phyloP scores from a whole-genome alignment of 1,140 invertebrate species.

The Campoletis sonorensis region DNA sequence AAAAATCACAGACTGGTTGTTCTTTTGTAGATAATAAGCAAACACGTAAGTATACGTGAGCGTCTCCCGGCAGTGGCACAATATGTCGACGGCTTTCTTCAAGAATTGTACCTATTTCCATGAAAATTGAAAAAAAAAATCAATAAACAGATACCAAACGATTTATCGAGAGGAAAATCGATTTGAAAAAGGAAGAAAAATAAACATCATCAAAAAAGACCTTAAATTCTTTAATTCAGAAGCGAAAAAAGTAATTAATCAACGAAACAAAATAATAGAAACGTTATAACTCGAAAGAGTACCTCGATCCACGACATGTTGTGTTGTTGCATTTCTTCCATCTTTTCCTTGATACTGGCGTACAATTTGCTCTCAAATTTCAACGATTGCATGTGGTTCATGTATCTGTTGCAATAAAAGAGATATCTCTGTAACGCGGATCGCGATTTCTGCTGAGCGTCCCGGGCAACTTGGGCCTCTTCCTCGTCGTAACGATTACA shows the following conservation, averaged over 20 bases:
- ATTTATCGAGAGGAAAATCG: no score
- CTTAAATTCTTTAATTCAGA: no score
- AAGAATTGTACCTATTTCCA: slow-evolving; percentile 92
- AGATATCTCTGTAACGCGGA: slow-evolving; percentile 95
- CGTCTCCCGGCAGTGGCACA: slow-evolving; percentile 97
- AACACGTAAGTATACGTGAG: slow-evolving; percentile 99
- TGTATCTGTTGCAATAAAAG: slow-evolving; percentile 99
- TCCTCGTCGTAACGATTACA: slow-evolving; percentile 99
- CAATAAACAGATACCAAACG: no score
- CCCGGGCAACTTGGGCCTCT: slow-evolving; percentile 95
- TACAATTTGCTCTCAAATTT: slow-evolving; percentile 99
- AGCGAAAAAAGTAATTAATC: no score
- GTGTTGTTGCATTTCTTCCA: slow-evolving; percentile 99
- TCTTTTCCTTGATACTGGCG: slow-evolving; percentile 96
- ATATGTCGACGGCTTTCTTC: slow-evolving; percentile 98
- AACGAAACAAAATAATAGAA: not conserved
- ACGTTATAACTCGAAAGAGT: slow-evolving; percentile 60
- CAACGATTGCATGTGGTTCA: slow-evolving; percentile 99
- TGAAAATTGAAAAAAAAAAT: slow-evolving; percentile 21
- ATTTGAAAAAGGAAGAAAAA: no score
- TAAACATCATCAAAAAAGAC: no score
- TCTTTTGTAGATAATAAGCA: slow-evolving; percentile 98
- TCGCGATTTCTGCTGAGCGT: slow-evolving; percentile 96
- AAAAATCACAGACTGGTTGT: slow-evolving; percentile 99
- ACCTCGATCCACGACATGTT: slow-evolving; percentile 99